Conservation (phyloP, 2,797 vertebrate genomes). For the Mionectes olivaceus region DNA sequence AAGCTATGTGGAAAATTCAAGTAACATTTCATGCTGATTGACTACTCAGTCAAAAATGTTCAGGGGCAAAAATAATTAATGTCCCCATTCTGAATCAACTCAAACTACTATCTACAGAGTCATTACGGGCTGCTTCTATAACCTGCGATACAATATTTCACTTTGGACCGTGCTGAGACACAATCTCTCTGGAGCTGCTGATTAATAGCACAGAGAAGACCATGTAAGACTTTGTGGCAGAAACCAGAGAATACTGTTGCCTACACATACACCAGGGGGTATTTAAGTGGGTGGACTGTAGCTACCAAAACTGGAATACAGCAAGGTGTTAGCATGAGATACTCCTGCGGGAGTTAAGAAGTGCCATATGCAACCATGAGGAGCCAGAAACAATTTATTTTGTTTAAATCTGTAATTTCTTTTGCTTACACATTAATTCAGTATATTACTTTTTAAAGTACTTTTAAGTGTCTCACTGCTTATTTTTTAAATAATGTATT, state of each 20-base stretch:
- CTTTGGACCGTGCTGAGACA: background rate
- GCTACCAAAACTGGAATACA: conserved; percentile 37
- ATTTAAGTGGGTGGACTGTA: conserved; percentile 41
- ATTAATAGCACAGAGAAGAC: conserved; percentile 9
- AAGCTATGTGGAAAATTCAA: background rate
- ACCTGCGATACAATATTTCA: background rate
- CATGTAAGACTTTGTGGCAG: background rate
- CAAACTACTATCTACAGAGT: background rate
- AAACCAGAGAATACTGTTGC: conserved; percentile 6
- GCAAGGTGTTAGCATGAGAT: background rate
- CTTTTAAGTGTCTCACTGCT: background rate
- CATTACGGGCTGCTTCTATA: background rate
- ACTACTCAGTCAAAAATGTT: background rate
- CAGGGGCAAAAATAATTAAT: background rate
- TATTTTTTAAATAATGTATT: background rate
- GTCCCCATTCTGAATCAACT: background rate
- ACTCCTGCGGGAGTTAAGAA: background rate
- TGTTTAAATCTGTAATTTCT: background rate
- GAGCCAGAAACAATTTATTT: conserved; percentile 10
- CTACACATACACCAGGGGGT: background rate
- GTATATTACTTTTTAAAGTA: background rate
- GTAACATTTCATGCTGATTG: background rate
- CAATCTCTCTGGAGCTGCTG: background rate
- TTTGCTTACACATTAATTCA: background rate
- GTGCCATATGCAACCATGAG: background rate